Evolutionary conservation across 2,888 invertebrate genomes (phyloP), one percentile per base, ranked within the genome.

Genomic region (Parapristionchus giblindavisi): DNA sequence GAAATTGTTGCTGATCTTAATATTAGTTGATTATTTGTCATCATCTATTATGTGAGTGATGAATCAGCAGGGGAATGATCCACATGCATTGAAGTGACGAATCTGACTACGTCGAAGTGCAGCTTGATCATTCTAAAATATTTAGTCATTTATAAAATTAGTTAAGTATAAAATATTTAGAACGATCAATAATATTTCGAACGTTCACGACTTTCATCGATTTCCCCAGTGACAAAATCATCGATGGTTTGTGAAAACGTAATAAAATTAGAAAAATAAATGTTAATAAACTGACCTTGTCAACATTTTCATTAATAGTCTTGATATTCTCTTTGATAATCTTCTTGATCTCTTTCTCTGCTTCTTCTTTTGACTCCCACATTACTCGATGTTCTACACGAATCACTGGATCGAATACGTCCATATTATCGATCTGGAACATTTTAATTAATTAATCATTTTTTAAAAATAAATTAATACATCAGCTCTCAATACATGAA

Each of bases 311-410:
- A 6, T 40, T 65, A 43, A 65, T 65, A 17, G 29, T 65, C 63
- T 40, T 43, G 29, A 65, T 65, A 27, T 65, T 65, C 43, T 40
- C 63, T 11, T 43, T 14, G 24, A 65, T 65, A 29, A 65, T 65
- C 63, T 27, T 40, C 63, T 43, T 65, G 3, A 65, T 21, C 32
- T 43, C 63, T 21, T 65, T 43, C 43, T 65, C 43, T 24, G 40
- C 29, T 32, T 40, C 43, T 14, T 65, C 63, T 11, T 65, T 43
- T 8, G 60, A n/a, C 1, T 34, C 8, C 34, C 14, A n/a, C 32
- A 32, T 32, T n/a, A n/a, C n/a, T n/a, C n/a, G 51, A 17, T 14
- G 14, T 51, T 51, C 21, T 51, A 17, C 14, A 51, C 51, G 51
- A 14, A 51, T 17, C 21, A 51, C 51, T 51, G 14, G 14, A 51